phyloP scores from a whole-genome alignment of 2,113 vertebrate genomes.

The Myotis yumanensis region DNA sequence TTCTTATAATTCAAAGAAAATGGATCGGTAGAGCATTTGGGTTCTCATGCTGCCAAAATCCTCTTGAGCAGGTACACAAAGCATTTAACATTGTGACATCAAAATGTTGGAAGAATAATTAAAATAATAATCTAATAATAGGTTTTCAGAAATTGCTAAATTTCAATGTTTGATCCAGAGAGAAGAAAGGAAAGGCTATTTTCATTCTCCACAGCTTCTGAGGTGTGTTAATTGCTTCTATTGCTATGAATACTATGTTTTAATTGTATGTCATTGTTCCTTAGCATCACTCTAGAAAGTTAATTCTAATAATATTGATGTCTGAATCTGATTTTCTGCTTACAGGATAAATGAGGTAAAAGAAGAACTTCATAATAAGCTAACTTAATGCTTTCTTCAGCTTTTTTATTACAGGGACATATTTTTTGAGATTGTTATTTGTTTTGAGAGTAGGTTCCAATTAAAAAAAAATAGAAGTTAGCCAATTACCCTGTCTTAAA shows the following conservation, averaged over 20 bases:
- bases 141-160: conserved; percentile 39
- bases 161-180: conserved; percentile 30
- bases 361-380: conserved; percentile 47
- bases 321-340: conserved; percentile 59
- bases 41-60: conserved; percentile 58
- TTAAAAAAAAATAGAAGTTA: not conserved
- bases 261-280: conserved; percentile 72
- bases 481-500: conserved; percentile 25
- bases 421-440: conserved; percentile 54
- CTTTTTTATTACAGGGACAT: conserved; percentile 12
- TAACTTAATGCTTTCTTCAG: not conserved
- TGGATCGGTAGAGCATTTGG: conserved; percentile 60
- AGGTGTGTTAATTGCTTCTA: conserved; percentile 62
- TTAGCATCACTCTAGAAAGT: conserved; percentile 63
- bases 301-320: conserved; percentile 66
- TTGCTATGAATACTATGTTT: conserved; percentile 51
- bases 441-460: conserved; percentile 56
- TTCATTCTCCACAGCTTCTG: conserved; percentile 32
- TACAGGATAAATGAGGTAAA: conserved; percentile 58
- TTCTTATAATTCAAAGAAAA: conserved; percentile 64
- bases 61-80: conserved; percentile 63
- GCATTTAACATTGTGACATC: conserved; percentile 43
- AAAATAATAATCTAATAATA: conserved; percentile 55
- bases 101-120: conserved; percentile 57
- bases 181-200: conserved; percentile 18